Percentiles rank a stretch among this genome's conserved stretches.
Evolutionary conservation across 92 coral and sea anemone genomes (phyloP).

Genomic region (Phymanthus crucifer): DNA sequence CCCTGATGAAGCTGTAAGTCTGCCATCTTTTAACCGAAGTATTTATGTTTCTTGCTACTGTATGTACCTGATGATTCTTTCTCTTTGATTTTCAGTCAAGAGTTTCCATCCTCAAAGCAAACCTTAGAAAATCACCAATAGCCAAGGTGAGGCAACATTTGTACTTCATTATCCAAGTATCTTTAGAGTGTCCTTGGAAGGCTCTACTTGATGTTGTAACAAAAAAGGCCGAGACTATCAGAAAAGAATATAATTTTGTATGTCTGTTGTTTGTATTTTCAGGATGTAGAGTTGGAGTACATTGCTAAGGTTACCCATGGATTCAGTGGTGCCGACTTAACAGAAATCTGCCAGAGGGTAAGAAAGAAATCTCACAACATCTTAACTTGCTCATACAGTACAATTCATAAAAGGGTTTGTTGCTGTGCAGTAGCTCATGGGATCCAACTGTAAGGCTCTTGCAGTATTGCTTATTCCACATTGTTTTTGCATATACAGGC

Average conservation of each 20-base stretch:
- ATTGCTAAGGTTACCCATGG: slow-evolving; percentile 98
- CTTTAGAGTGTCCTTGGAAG: background rate
- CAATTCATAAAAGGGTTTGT: too few relatives aligned
- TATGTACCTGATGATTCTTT: background rate
- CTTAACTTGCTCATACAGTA: background rate
- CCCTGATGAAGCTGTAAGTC: slow-evolving; percentile 92
- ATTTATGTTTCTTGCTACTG: background rate
- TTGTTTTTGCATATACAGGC: slow-evolving; percentile 48
- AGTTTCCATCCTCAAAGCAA: slow-evolving; percentile 80
- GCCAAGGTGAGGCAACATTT: slow-evolving; percentile 60
- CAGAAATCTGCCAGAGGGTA: slow-evolving; percentile 99
- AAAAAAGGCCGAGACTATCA: too few relatives aligned
- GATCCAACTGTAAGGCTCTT: too few relatives aligned
- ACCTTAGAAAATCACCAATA: slow-evolving; percentile 93
- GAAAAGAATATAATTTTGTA: too few relatives aligned
- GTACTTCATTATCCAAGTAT: background rate
- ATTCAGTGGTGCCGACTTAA: slow-evolving; percentile 98
- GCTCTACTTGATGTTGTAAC: background rate
- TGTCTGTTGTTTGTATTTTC: background rate
- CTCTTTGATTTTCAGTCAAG: slow-evolving; percentile 74
- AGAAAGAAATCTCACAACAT: background rate
- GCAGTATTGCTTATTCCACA: background rate
- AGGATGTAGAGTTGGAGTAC: slow-evolving; percentile 94
- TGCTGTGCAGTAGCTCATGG: background rate
- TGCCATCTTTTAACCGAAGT: background rate